Evolutionary conservation across 2,797 vertebrate genomes (phyloP).

Genomic region (Trichosurus vulpecula): DNA sequence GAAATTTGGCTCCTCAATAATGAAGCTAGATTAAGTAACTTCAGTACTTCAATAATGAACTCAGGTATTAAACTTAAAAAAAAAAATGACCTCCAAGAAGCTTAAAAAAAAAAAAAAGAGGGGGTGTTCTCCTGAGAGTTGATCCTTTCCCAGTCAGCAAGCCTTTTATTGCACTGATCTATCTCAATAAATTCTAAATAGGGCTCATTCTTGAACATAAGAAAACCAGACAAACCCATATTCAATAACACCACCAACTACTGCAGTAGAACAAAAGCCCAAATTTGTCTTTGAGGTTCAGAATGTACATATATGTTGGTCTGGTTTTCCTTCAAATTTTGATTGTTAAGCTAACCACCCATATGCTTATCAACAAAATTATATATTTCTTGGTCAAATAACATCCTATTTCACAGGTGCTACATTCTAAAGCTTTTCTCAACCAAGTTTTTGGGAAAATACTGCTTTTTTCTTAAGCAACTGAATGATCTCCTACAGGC

Average conservation of each 20-base stretch:
- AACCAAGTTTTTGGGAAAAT: background rate
- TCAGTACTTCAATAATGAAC: background rate
- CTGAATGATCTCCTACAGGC: background rate
- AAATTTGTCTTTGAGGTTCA: conserved; percentile 32
- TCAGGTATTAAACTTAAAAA: background rate
- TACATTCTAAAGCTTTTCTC: conserved; percentile 32
- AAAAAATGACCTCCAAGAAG: conserved; percentile 1
- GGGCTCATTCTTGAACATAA: conserved; percentile 23
- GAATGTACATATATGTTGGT: background rate
- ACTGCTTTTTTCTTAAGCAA: background rate
- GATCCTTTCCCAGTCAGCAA: conserved; percentile 26
- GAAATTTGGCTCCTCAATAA: conserved; percentile 51
- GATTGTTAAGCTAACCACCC: background rate
- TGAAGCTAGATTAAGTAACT: background rate
- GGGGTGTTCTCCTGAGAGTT: conserved; percentile 20
- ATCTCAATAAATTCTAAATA: conserved; percentile 40
- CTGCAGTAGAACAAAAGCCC: background rate
- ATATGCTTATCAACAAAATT: background rate
- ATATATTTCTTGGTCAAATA: conserved; percentile 35
- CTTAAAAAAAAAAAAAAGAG: background rate
- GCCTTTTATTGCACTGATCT: conserved; percentile 23
- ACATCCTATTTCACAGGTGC: conserved; percentile 17
- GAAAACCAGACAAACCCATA: conserved; percentile 29
- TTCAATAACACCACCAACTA: conserved; percentile 14
- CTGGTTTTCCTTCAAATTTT: background rate